Evolutionary conservation across 2,888 invertebrate genomes (phyloP), one percentile per base, ranked within the genome.

Genomic region (Eucriotettix oculatus): DNA sequence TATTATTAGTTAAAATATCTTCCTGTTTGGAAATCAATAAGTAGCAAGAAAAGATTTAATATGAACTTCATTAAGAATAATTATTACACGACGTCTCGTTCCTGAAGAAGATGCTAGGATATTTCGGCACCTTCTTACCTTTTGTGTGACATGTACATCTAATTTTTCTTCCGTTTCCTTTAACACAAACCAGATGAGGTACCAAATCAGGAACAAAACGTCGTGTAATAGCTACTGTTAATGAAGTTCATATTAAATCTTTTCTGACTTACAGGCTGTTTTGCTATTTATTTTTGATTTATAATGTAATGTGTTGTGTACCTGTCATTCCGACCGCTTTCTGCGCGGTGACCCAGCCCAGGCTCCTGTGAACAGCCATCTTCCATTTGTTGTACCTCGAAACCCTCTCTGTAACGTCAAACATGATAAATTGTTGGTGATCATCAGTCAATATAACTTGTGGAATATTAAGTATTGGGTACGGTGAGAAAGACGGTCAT

Each of bases 351-450:
- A 87, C 87, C 96, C 96, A 96, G 63, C 91, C 90, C 67, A 95
- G 80, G 48, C 92, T 90, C 42, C 94, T 81, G 69, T 92, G 85
- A 1, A 97, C 93, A 0, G 96, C 96, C 83, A 90, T 89, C 75
- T 93, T 94, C 96, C 96, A 96, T 74, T 90, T 88, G 10, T 83
- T 86, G 73, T 91, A 94, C 63, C 93, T 80, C 9, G 82, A 79
- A 70, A 89, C 85, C 60, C 94, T 83, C 71, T 93, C 90, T 86
- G 73, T 2, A 72, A 72, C 57, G 55, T 64, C 61, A n/a, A 62
- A 63, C 57, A 56, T 41, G 14, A 16, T 14, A 54, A 54, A 16
- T n/a, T 48, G 12, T 48, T 48, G 48, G n/a, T 5, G n/a, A 48
- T 7, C 2, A 2, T n/a, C 2, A 7, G 29, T 29, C 3, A 29